Conservation (phyloP, 2,797 vertebrate species). For the Propithecus deckenii region DNA sequence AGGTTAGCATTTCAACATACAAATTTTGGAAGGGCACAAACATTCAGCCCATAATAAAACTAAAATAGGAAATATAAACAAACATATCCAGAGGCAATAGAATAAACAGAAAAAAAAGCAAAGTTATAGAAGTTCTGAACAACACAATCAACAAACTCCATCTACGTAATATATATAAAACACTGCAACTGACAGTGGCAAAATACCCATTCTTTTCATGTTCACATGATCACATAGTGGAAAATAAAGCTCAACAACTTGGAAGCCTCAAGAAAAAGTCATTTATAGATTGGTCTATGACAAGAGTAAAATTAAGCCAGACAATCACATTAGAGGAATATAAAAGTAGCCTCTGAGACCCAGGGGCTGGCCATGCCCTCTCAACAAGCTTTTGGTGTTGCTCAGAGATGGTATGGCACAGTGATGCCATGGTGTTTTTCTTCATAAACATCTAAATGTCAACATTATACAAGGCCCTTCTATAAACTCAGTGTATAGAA, state of each 20-base stretch:
- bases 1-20: neutral
- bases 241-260: neutral
- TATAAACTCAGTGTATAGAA: neutral
- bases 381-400: neutral
- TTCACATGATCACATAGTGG: neutral
- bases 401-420: neutral
- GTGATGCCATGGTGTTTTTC: neutral
- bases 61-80: neutral
- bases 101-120: neutral
- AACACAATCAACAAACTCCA: neutral
- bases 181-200: neutral
- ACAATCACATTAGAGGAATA: neutral
- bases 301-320: neutral
- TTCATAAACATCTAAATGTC: neutral
- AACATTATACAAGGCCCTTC: neutral
- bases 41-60: neutral
- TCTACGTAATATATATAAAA: neutral
- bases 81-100: neutral
- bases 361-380: neutral
- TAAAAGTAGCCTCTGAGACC: neutral
- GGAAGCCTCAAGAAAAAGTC: neutral
- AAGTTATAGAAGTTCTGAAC: neutral
- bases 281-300: neutral
- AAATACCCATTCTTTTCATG: neutral
- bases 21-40: neutral